Percentiles rank a stretch among this genome's conserved stretches.
These are phyloP conservation scores for Drosophila percnosoma DNA, from an alignment of 2,888 invertebrate species.

Conservation along the genomic window DNA sequence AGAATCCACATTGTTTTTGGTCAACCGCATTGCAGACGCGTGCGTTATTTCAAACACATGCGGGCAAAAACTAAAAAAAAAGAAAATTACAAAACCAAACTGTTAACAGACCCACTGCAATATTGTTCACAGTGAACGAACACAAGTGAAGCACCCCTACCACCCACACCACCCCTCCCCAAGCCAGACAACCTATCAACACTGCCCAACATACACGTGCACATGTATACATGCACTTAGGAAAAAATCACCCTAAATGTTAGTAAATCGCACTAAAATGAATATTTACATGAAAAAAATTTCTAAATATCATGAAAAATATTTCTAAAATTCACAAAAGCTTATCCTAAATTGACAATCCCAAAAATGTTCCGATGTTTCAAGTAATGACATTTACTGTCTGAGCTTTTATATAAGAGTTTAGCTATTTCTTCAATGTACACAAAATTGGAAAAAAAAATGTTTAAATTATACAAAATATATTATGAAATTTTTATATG, in stretches of 20 bases:
- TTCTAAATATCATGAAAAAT: neutral
- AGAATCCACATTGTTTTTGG: conserved; percentile 72
- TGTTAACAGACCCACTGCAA: conserved; percentile 61
- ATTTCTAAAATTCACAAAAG: neutral
- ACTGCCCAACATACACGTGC: neutral
- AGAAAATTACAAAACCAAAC: conserved; percentile 35
- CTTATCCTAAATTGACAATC: neutral
- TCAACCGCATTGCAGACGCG: conserved; percentile 71
- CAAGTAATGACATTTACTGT: neutral
- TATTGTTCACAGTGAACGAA: conserved; percentile 23
- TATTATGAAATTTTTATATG: neutral
- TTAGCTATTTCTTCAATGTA: neutral
- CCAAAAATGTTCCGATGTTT: neutral
- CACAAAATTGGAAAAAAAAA: too few relatives aligned
- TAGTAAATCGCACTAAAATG: neutral
- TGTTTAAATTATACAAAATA: neutral
- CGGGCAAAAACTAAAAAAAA: conserved; percentile 5
- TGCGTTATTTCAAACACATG: conserved; percentile 46
- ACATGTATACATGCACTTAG: neutral
- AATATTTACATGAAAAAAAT: neutral
- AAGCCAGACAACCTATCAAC: neutral
- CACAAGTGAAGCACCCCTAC: neutral
- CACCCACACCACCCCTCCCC: neutral
- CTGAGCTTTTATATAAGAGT: neutral
- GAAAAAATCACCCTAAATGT: neutral